Percentiles rank a stretch among this genome's conserved stretches.
phyloP scores from a whole-genome alignment of 37 sponge, comb jelly and placozoan species.

The Ephydatia muelleri region DNA sequence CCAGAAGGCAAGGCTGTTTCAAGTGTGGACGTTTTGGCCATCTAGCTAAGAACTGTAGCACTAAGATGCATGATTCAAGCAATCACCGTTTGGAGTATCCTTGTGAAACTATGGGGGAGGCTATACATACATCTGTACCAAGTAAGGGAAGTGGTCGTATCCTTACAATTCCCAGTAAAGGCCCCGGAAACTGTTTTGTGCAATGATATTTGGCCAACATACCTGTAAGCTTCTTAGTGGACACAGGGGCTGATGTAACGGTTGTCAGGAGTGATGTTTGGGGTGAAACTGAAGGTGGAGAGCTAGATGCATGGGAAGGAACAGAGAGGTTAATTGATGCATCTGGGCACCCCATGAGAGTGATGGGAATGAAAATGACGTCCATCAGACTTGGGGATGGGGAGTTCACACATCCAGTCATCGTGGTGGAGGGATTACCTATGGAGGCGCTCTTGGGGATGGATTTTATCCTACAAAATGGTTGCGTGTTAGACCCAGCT shows the following conservation, averaged over 20 bases:
- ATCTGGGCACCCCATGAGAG: background rate
- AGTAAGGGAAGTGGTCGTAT: background rate
- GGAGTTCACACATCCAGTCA: background rate
- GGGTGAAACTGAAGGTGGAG: background rate
- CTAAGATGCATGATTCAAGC: background rate
- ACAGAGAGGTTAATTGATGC: background rate
- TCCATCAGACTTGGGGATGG: background rate
- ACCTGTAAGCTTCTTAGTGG: background rate
- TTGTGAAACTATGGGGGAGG: background rate
- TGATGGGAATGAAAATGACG: background rate
- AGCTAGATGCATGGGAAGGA: background rate
- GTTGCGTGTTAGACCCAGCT: background rate
- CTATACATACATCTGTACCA: background rate
- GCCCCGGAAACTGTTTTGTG: background rate
- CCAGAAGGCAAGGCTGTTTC: background rate
- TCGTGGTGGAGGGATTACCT: constrained; percentile 4
- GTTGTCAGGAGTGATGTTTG: background rate
- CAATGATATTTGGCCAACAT: background rate
- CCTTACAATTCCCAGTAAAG: background rate
- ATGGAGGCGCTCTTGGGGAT: background rate
- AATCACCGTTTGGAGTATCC: background rate
- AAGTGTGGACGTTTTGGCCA: background rate
- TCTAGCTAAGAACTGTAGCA: background rate
- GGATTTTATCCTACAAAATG: background rate
- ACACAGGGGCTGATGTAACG: background rate